Evolutionary conservation across 2,797 vertebrate species (phyloP).

Genomic region (Cygnus olor): DNA sequence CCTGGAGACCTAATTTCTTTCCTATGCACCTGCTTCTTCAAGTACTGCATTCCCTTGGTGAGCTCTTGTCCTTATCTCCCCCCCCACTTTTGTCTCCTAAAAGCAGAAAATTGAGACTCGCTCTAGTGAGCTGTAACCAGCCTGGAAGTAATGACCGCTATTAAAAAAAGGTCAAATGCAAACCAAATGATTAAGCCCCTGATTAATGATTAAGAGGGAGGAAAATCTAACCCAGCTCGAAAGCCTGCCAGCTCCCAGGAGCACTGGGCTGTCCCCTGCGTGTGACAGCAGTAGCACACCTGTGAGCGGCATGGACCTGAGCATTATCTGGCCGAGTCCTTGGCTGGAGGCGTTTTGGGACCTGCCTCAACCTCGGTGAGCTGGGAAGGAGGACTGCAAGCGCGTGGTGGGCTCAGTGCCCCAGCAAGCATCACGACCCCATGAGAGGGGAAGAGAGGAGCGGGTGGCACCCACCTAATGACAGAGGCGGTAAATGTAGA

Average conservation of each 20-base stretch:
- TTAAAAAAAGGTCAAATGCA: neutral
- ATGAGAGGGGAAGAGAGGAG: neutral
- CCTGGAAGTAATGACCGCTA: rapidly evolving
- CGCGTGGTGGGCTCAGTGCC: neutral
- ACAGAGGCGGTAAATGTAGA: neutral
- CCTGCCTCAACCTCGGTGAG: neutral
- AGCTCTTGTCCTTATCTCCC: rapidly evolving
- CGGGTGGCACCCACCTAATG: neutral
- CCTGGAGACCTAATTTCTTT: neutral
- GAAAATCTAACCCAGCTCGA: neutral
- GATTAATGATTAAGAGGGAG: conserved; percentile 47
- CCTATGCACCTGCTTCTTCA: rapidly evolving
- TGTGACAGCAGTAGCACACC: neutral
- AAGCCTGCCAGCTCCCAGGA: neutral
- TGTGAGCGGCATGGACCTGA: neutral
- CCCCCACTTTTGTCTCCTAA: neutral
- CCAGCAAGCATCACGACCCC: too few relatives aligned
- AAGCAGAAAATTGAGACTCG: neutral
- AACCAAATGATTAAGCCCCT: neutral
- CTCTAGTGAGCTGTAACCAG: neutral
- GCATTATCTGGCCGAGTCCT: neutral
- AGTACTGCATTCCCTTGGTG: rapidly evolving
- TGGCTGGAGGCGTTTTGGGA: neutral
- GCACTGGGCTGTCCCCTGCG: neutral
- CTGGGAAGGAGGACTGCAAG: neutral